A percentile compares a stretch with the other conserved stretches of the same genome.
These are phyloP conservation scores for Zhuqinia jingwanae DNA, from an alignment of 2,888 invertebrate species.

Conservation along the genomic window DNA sequence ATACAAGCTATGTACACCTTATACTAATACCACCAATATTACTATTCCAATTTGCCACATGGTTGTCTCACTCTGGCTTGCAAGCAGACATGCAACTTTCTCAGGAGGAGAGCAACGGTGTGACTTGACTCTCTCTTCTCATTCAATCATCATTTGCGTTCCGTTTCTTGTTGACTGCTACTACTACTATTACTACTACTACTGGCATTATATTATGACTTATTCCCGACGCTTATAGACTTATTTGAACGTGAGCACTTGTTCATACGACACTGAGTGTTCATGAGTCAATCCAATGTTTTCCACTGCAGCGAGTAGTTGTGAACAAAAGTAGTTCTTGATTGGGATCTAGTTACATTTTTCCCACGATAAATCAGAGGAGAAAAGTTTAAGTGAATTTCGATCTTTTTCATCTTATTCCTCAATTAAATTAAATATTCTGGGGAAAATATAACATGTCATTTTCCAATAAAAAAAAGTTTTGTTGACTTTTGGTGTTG, in stretches of 20 bases:
- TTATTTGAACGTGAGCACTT: constrained; percentile 41
- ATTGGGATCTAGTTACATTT: too few species aligned
- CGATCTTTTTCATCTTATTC: background rate
- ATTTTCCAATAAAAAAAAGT: too few species aligned
- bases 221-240: constrained; percentile 10
- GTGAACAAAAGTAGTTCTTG: too few species aligned
- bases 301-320: background rate
- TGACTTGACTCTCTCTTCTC: constrained; percentile 18
- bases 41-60: background rate
- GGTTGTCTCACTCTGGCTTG: background rate
- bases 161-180: constrained; percentile 21
- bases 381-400: too few species aligned
- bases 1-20: background rate
- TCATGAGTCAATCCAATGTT: background rate
- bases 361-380: too few species aligned
- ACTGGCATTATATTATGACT: too few species aligned
- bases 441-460: too few species aligned
- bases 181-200: too few species aligned
- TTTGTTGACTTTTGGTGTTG: too few species aligned
- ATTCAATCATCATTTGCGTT: constrained; percentile 41
- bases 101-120: background rate
- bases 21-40: background rate
- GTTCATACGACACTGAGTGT: background rate
- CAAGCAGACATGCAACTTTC: constrained; percentile 30
- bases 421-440: background rate